Percentiles rank a stretch among this genome's conserved stretches.
Evolutionary conservation across 2,113 vertebrate species (phyloP).

Genomic region (Anseranas semipalmata): DNA sequence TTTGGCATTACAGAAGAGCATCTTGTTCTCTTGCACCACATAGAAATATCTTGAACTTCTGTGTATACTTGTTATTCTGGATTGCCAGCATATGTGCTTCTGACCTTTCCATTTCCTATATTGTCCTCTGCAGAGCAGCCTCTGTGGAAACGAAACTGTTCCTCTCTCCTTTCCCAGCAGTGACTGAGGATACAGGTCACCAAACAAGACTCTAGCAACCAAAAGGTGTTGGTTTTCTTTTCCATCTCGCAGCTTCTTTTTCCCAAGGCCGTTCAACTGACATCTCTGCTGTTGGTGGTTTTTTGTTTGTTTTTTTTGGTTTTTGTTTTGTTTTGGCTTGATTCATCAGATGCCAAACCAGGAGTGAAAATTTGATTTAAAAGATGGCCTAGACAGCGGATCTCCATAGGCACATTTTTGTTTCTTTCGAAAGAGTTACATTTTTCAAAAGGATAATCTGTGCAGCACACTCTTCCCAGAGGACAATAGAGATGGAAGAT

Average conservation of each 20-base stretch:
- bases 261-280: not conserved
- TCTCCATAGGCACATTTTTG: not conserved
- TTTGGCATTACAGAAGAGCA: not conserved
- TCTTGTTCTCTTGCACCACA: not conserved
- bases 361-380: not conserved
- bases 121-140: slow-evolving; percentile 22
- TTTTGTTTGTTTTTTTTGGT: not conserved
- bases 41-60: not conserved
- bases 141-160: slow-evolving; percentile 18
- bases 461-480: not conserved
- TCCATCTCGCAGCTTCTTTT: not conserved
- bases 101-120: not conserved
- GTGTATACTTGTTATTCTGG: not conserved
- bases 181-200: not conserved
- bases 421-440: not conserved
- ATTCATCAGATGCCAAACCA: not conserved
- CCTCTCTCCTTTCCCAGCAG: slow-evolving; percentile 16
- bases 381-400: not conserved
- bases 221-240: not conserved
- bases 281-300: not conserved
- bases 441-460: slow-evolving; percentile 22
- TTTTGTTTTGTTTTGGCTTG: not conserved
- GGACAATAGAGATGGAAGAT: slow-evolving; percentile 13
- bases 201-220: not conserved
- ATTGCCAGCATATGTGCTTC: not conserved